Evolutionary conservation across 2,888 invertebrate species (phyloP), one percentile per base, ranked within the genome.

Genomic region (Caenorhabditis uteleia): DNA sequence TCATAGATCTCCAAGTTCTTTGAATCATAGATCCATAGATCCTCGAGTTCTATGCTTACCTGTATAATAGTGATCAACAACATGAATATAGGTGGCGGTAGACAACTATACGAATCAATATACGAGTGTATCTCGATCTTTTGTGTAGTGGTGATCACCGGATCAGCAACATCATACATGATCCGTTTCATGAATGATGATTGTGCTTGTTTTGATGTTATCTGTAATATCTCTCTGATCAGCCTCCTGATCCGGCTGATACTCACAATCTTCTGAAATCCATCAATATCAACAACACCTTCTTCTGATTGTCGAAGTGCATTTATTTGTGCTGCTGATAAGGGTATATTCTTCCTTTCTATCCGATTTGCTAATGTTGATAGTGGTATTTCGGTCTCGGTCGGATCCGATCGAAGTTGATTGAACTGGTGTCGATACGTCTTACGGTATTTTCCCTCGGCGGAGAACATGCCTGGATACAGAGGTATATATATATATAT

Each of bases 41-140:
- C n/a, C 12, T 18, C 5, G 7, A 16, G 14, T 23, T 2, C 5
- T 44, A 31, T 26, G 39, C 33, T 20, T 16, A 75, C 75, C 65
- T 75, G 83, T 74, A 92, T 86, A 57, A 94, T 78, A 3, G 93
- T 93, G 78, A 95, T 90, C 59, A 92, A 85, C 67, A 95, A 88
- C 91, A 97, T 94, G 82, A 93, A 91, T 53, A 97, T 83, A 0
- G 97, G 97, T 3, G 88, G 88, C n/a, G 95, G 97, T 84, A 89
- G 90, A 4, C 58, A 65, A 3, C 56, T 54, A 53, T 75, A 75
- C 8, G 53, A 55, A 44, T 75, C 70, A 25, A 75, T 68, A 39
- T 75, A 75, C 0, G 72, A 68, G 49, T 70, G 72, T 7, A 70
- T 43, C 44, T 65, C 65, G n/a, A 65, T 50, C 36, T 65, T 58